Evolutionary conservation across 1,140 invertebrate genomes (phyloP), one percentile per base, ranked within the genome.

Genomic region (Procambarus virginalis): DNA sequence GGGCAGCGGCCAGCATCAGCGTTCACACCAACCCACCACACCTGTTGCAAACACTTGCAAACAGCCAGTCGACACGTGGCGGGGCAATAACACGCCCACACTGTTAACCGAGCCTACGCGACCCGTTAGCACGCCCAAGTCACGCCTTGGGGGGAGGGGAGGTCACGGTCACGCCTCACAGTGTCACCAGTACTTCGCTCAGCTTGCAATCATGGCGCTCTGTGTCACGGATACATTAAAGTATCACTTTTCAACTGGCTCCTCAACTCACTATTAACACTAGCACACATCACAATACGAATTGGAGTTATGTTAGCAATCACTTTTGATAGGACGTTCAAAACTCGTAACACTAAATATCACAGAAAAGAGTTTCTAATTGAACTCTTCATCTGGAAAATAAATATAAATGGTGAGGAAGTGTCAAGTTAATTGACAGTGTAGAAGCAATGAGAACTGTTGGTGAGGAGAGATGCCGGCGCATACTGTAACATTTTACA

Each of bases 1-100:
- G 83, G 48, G 89, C 79, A 68, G 89, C 73, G 77, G 89, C 89
- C 89, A 90, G 89, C 89, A 90, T 90, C 89, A 85, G 84, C 84
- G 70, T 83, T 80, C 84, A 79, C 89, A 58, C 55, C 80, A 82
- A 45, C 73, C 68, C 68, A 22, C 85, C 48, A 64, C 55, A 79
- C 48, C 49, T 20, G 34, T 22, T 45, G 70, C 46, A 84, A 79
- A 82, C 79, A 60, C 86, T 89, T 22, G 22, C 70, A 78, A 46
- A 34, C 48, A 78, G 49, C 86, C 78, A 87, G 77, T 58, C 68
- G 84, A 48, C 45, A 58, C 84, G 46, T 34, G 83, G 60, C 60
- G 17, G 14, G 60, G 60, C 20, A 20, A 17, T 3, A 20, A 64
- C 60, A 4, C 12, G 4, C 12, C 34, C 60, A 64, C 5, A 64